These are phyloP conservation scores for Neodiprion fabricii DNA, from an alignment of 1,140 invertebrate genomes.

Conservation along the genomic window DNA sequence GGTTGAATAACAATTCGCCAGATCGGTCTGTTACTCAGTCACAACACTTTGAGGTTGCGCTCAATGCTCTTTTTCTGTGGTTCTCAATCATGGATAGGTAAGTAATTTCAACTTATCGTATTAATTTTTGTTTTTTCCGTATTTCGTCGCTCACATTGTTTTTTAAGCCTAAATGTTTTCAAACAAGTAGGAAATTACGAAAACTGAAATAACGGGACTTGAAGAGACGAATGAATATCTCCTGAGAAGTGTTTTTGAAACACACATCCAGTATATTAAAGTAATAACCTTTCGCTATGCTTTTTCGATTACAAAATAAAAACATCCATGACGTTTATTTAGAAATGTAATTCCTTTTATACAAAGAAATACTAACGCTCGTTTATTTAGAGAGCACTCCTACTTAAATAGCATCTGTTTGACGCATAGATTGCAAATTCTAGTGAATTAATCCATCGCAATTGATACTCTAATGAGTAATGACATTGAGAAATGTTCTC, in stretches of 20 bases:
- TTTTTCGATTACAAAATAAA: background rate
- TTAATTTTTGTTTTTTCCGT: background rate
- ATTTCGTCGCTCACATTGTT: slow-evolving; percentile 14
- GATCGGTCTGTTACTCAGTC: slow-evolving; percentile 10
- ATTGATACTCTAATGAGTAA: background rate
- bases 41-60: slow-evolving; percentile 21
- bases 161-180: slow-evolving; percentile 13
- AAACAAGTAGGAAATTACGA: slow-evolving; percentile 14
- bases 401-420: slow-evolving; percentile 1
- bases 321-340: background rate
- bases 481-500: background rate
- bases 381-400: background rate
- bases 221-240: slow-evolving; percentile 14
- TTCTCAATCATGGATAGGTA: slow-evolving; percentile 19
- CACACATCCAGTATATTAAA: background rate
- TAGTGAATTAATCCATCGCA: background rate
- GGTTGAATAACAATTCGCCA: slow-evolving; percentile 24
- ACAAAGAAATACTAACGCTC: background rate
- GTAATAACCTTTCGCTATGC: background rate
- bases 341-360: background rate
- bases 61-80: slow-evolving; percentile 11
- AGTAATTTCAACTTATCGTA: slow-evolving; percentile 23
- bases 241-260: background rate
- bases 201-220: slow-evolving; percentile 20
- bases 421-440: background rate